These are phyloP conservation scores for Ophion slaviceki DNA, from an alignment of 2,888 invertebrate species.

Conservation along the genomic window DNA sequence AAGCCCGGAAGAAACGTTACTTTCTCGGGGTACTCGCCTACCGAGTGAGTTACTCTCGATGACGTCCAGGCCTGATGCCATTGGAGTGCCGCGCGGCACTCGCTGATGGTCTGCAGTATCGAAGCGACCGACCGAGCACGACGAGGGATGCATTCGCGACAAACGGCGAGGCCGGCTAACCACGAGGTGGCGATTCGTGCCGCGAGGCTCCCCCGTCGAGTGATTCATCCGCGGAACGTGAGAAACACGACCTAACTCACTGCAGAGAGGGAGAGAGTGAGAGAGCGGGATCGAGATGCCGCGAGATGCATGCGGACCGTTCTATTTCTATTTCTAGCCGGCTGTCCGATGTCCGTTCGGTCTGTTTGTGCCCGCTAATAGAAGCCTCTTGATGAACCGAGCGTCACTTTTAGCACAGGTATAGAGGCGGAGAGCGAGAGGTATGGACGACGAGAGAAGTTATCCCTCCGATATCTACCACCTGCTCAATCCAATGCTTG, in stretches of 20 bases:
- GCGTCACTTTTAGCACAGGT: constrained; percentile 52
- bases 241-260: constrained; percentile 75
- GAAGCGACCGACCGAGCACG: not conserved
- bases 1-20: not conserved
- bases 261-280: constrained; percentile 8
- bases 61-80: constrained; percentile 1
- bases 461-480: constrained; percentile 49
- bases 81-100: constrained; percentile 15
- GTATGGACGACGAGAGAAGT: not conserved
- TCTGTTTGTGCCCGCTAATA: constrained; percentile 81
- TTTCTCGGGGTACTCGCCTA: not conserved
- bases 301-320: constrained; percentile 68
- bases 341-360: constrained; percentile 75
- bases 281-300: constrained; percentile 63
- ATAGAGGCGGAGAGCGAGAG: constrained; percentile 8
- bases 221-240: constrained; percentile 77
- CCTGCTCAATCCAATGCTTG: constrained; percentile 44
- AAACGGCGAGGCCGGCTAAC: not conserved
- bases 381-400: constrained; percentile 71
- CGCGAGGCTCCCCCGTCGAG: constrained; percentile 68
- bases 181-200: constrained; percentile 44
- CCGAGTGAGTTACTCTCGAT: constrained; percentile 47
- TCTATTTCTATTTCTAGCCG: constrained; percentile 79
- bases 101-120: not conserved
- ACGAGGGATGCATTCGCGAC: constrained; percentile 42